Evolutionary conservation across 2,797 vertebrate genomes (phyloP).

Genomic region (Cottoperca gobio): DNA sequence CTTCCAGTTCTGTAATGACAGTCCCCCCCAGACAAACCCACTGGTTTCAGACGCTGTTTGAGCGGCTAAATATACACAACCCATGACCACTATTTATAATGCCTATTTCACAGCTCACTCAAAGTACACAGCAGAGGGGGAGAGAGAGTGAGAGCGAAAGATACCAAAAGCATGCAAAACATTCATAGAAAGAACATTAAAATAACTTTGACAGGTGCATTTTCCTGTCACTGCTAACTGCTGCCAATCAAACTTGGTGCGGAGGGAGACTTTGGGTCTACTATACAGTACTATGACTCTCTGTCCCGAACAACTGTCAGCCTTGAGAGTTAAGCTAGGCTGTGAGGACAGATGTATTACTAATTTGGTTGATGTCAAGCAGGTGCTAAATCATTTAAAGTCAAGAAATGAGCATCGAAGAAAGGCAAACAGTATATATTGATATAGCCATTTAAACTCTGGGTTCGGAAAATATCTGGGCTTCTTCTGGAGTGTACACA

Average conservation of each 20-base stretch:
- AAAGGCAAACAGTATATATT: constrained; percentile 44
- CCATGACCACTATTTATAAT: constrained; percentile 89
- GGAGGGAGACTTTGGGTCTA: constrained; percentile 9
- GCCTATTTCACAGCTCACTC: constrained; percentile 80
- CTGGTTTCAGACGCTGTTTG: constrained; percentile 79
- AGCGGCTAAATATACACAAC: constrained; percentile 88
- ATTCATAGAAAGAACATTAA: constrained; percentile 62
- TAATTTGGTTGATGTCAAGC: constrained; percentile 69
- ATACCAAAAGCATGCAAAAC: constrained; percentile 52
- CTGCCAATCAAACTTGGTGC: constrained; percentile 50
- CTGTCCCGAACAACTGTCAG: constrained; percentile 34
- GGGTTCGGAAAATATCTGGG: constrained; percentile 59
- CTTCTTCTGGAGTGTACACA: constrained; percentile 61
- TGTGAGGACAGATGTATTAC: constrained; percentile 51
- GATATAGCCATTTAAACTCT: constrained; percentile 50
- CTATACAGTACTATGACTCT: constrained; percentile 31
- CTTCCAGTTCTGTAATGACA: constrained; percentile 66
- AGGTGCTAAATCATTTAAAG: constrained; percentile 76
- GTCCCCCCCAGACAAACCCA: constrained; percentile 77
- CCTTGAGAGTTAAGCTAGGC: constrained; percentile 43
- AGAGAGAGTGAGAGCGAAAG: constrained; percentile 30
- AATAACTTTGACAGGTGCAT: constrained; percentile 73
- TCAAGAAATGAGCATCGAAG: constrained; percentile 48
- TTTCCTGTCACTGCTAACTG: constrained; percentile 55
- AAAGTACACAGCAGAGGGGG: constrained; percentile 64